Evolutionary conservation across 2,888 invertebrate genomes (phyloP).

Genomic region (Cephus rjabovi): DNA sequence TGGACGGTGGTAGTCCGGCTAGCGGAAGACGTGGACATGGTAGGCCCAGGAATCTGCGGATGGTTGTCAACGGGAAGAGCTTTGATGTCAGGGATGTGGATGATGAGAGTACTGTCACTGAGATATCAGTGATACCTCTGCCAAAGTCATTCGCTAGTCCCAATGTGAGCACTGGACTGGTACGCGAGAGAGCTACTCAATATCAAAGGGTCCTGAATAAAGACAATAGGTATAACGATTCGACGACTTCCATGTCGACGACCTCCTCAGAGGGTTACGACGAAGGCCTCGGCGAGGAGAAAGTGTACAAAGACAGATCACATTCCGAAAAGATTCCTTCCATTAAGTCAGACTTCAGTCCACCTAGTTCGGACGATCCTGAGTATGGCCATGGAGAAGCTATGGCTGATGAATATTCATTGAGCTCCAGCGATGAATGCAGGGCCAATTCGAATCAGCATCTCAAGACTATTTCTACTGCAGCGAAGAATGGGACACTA

Average conservation of each 20-base stretch:
- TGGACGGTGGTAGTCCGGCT: slow-evolving; percentile 59
- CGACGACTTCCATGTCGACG: slow-evolving; percentile 62
- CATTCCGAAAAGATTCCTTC: slow-evolving; percentile 69
- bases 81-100: slow-evolving; percentile 81
- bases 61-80: slow-evolving; percentile 79
- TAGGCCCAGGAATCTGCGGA: slow-evolving; percentile 78
- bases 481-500: slow-evolving; percentile 46
- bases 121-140: slow-evolving; percentile 74
- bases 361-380: slow-evolving; percentile 69
- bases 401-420: slow-evolving; percentile 73
- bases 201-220: slow-evolving; percentile 67
- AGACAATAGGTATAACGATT: slow-evolving; percentile 61
- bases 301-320: slow-evolving; percentile 78
- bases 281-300: slow-evolving; percentile 75
- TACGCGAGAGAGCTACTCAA: slow-evolving; percentile 68
- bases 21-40: slow-evolving; percentile 55
- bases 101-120: slow-evolving; percentile 74
- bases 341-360: slow-evolving; percentile 62
- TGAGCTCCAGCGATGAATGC: slow-evolving; percentile 70
- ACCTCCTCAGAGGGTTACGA: slow-evolving; percentile 66
- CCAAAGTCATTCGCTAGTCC: slow-evolving; percentile 67
- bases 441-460: slow-evolving; percentile 44
- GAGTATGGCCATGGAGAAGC: slow-evolving; percentile 74
- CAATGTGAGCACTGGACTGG: slow-evolving; percentile 65
- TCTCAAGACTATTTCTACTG: slow-evolving; percentile 46